These are phyloP conservation scores for Steinernema khuongi DNA, from an alignment of 1,140 invertebrate species.

Conservation along the genomic window DNA sequence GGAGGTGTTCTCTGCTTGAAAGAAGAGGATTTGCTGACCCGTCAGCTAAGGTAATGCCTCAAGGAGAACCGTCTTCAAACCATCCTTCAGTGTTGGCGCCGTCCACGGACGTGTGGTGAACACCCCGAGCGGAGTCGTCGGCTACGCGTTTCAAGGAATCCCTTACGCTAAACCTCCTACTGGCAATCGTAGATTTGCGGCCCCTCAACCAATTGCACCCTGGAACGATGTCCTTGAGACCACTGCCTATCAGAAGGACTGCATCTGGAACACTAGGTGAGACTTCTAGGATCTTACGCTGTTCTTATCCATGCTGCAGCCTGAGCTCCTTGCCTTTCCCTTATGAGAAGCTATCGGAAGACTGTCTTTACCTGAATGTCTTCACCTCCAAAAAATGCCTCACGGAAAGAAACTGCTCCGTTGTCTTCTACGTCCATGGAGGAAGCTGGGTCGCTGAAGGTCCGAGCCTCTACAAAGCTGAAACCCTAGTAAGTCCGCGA, in stretches of 20 bases:
- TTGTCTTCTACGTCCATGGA: conserved; percentile 31
- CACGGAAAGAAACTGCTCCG: conserved; percentile 17
- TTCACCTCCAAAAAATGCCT: conserved; percentile 17
- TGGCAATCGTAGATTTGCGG: conserved; percentile 17
- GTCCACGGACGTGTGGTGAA: background rate
- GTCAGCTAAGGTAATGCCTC: no score
- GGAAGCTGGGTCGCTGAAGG: background rate
- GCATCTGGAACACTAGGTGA: conserved; percentile 9
- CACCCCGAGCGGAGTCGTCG: background rate
- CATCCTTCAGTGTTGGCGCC: background rate
- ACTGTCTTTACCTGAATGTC: conserved; percentile 36
- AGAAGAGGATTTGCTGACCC: no score
- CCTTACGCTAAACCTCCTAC: conserved; percentile 24
- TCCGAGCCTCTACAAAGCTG: background rate
- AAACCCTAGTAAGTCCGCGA: conserved; percentile 17
- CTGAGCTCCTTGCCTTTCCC: background rate
- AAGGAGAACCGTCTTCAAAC: background rate
- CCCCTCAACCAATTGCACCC: background rate
- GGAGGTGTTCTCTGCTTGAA: background rate
- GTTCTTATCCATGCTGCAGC: background rate
- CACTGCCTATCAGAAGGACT: background rate
- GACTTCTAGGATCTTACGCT: background rate
- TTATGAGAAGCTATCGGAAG: conserved; percentile 4
- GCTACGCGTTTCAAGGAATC: conserved; percentile 20
- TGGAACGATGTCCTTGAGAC: conserved; percentile 20